Base-by-base conservation (phyloP, 2,888 invertebrate species). In the Coleophora deauratella region DNA sequence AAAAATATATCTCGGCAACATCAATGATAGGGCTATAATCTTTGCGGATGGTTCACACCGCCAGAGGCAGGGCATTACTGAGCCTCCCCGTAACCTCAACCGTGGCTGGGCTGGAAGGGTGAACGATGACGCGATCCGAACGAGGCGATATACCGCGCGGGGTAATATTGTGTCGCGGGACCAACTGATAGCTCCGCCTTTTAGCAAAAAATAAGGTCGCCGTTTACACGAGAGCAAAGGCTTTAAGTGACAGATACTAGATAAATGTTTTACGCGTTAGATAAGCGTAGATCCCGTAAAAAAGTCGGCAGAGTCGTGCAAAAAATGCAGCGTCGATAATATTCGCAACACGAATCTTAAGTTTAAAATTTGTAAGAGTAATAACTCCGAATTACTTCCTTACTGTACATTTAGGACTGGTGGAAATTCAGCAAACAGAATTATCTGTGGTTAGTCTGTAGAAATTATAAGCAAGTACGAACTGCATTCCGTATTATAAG, bases 231-330 rank as follows among this genome's bases (percentile, higher is more conserved):
- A 78, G 76, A 75, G 79, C 72, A 77, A 74, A 73, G 69, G 75
- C 74, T 79, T 79, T 74, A 80, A 80, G 75, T 80, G 81, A 81
- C 81, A 80, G 76, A 81, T 79, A 72, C 75, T 78, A 81, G 82
- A 82, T 82, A 82, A 81, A 82, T 81, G 78, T 77, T 73, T 77
- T 71, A 67, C 75, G 65, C 65, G 60, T 69, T 66, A 77, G 77
- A 80, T 78, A 77, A 72, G 73, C 72, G 65, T 59, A 59, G 56
- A 65, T 49, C 66, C 64, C 65, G 68, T 66, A 69, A 70, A 78
- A 71, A 70, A 59, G 54, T 60, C 58, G 59, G 52, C 55, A 54
- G 58, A 62, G 54, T 59, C 54, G 54, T 52, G 53, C 57, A 66
- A 67, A 66, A 66, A 66, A 57, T 64, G 61, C 62, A 60, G 49